Base-by-base conservation (phyloP, 1,140 invertebrate genomes). In the Sycobia sp. region DNA sequence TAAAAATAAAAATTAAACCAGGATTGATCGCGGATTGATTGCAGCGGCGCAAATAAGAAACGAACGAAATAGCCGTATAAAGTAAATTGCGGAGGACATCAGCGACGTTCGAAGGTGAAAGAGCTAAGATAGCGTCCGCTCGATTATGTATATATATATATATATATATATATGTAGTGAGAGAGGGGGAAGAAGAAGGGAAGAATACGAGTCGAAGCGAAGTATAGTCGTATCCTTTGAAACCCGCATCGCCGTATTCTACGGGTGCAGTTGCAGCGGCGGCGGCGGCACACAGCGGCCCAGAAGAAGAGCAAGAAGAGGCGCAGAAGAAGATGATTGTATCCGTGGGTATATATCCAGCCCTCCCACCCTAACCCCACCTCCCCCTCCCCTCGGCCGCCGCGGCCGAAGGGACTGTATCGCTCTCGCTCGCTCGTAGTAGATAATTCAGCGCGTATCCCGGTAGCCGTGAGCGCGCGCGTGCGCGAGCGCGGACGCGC, bases 391-490 rank as follows among this genome's bases (percentile, higher is more conserved):
- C 68, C 62, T 50, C 16, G 14, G 8, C n/a, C n/a, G 41, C 43
- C 8, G 14, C 18, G 46, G 68, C 70, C 73, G 74, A 75, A 75
- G 75, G 71, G 72, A 75, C 73, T 73, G n/a, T n/a, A 77, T 76
- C 72, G 70, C 29, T 32, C 36, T 51, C 18, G 13, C 51, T 61
- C 32, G 59, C 23, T 54, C 11, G 29, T 65, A 69, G 73, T 74
- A 73, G 79, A 79, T 79, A 79, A 80, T 79, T 80, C 76, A 78
- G 68, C 76, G 79, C 77, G 79, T 81, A 79, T 79, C 74, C 72
- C 79, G 72, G 79, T 81, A 81, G 79, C 79, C 56, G 71, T n/a
- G n/a, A n/a, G n/a, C n/a, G n/a, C n/a, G n/a, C n/a, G n/a, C 67
- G 79, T 81, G 79, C 79, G 74, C 73, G 78, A 71, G 79, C 80